Conservation (phyloP, 1,140 invertebrate species). For the Copidosoma floridanum region DNA sequence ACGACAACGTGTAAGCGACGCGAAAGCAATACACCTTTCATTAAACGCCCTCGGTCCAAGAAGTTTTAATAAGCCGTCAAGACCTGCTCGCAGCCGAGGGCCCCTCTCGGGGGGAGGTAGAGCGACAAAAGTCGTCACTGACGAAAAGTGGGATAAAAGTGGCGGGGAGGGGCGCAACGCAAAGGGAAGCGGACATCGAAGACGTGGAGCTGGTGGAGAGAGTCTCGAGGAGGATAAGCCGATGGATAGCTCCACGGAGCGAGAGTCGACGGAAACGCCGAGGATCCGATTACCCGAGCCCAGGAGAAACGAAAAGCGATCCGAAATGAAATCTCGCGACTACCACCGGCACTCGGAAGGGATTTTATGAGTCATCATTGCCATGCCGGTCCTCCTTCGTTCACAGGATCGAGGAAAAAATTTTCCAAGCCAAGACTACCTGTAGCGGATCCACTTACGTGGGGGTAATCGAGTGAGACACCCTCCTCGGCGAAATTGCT, state of each 20-base stretch:
- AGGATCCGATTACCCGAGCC: conserved; percentile 37
- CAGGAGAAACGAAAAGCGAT: conserved; percentile 51
- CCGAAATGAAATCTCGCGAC: conserved; percentile 45
- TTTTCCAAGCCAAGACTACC: too few relatives aligned
- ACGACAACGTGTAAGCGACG: background rate
- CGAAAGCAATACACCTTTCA: conserved; percentile 4
- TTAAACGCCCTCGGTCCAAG: background rate
- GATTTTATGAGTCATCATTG: too few relatives aligned
- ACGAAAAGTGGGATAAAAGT: conserved; percentile 18
- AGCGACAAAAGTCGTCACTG: conserved; percentile 23
- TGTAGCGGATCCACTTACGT: too few relatives aligned
- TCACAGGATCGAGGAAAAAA: too few relatives aligned
- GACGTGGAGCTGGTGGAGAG: background rate
- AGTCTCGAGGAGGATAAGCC: too few relatives aligned
- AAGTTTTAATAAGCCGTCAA: conserved; percentile 24
- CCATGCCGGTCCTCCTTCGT: too few relatives aligned
- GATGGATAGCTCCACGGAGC: background rate
- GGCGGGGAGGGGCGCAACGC: conserved; percentile 23
- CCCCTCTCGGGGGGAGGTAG: conserved; percentile 16
- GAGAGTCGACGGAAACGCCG: conserved; percentile 24
- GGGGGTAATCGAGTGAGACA: too few relatives aligned
- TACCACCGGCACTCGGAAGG: background rate
- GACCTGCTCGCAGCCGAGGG: background rate
- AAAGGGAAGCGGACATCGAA: conserved; percentile 29
- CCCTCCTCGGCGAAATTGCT: too few relatives aligned